Evolutionary conservation across 2,888 invertebrate genomes (phyloP), one percentile per base, ranked within the genome.

Genomic region (Xanthia icteritia): DNA sequence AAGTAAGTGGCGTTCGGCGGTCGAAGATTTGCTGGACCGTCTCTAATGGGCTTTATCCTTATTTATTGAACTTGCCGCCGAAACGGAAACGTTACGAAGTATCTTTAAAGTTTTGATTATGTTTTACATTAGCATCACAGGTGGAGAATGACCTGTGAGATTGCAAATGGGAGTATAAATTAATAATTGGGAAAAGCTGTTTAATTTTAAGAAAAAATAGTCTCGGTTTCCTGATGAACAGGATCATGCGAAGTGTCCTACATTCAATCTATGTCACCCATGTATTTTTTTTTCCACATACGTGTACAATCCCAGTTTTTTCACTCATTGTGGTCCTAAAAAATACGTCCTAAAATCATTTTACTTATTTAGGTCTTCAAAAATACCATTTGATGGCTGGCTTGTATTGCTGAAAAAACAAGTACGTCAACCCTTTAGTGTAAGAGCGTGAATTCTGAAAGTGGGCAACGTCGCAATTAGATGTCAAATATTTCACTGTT

Each of bases 1-100:
- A 96, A 96, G 96, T 96, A 96, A 96, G 96, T 96, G 96, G 95
- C 94, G 96, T 96, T 96, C 95, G 96, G 96, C 92, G 96, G 90
- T 92, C 94, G 92, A 94, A 96, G 96, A 96, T 96, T 96, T 96
- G 96, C 96, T 95, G 96, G 95, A 95, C 96, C 96, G 96, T 92
- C 96, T 95, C 93, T 96, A 96, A 96, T 96, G 96, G 96, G 94
- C 94, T 91, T 94, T 94, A 96, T 96, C 96, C 96, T 96, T 96
- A 96, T 96, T 96, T 96, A 96, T 96, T 94, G 96, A 94, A 92
- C 92, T 92, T 90, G 91, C 90, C 89, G 90, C 92, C 91, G 88
- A 90, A 92, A 92, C 92, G 92, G 92, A 93, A 93, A 93, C 91
- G 92, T 84, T 90, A 87, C 90, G 90, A 92, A 90, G 93, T 93